Conservation (phyloP, 2,797 vertebrate genomes). For the Tangara arthus region DNA sequence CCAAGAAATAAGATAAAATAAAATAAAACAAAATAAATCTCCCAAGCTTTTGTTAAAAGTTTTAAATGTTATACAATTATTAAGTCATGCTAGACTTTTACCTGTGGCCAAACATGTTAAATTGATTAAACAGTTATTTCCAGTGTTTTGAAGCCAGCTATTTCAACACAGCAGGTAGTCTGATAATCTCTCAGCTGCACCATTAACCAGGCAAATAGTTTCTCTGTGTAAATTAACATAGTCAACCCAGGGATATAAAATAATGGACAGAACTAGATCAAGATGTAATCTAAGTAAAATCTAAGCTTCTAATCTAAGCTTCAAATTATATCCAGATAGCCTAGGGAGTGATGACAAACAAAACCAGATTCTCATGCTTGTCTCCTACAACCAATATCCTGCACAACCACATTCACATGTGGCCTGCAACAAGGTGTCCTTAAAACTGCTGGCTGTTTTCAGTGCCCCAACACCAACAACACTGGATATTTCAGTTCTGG, state of each 20-base stretch:
- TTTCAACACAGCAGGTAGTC: conserved; percentile 5
- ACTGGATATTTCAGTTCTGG: not conserved
- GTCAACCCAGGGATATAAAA: not conserved
- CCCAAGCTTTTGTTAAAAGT: not conserved
- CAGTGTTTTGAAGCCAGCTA: not conserved
- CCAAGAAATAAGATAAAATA: not conserved
- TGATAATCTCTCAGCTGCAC: not conserved
- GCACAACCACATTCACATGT: not conserved
- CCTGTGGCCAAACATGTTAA: not conserved
- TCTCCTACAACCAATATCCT: not conserved
- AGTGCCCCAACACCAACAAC: not conserved
- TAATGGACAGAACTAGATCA: not conserved
- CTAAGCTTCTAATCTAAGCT: not conserved
- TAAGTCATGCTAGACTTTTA: conserved; percentile 21
- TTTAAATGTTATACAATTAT: not conserved
- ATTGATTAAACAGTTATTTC: conserved; percentile 17
- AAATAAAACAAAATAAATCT: not conserved
- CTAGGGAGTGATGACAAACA: not conserved
- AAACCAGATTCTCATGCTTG: not conserved
- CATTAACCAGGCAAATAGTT: not conserved
- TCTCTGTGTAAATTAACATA: not conserved
- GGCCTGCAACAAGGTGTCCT: not conserved
- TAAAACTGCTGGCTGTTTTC: not conserved
- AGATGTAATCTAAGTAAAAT: not conserved
- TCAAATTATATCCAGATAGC: not conserved